Conservation (phyloP, 2,888 invertebrate species). For the Dyspetes luteomarginatus region DNA sequence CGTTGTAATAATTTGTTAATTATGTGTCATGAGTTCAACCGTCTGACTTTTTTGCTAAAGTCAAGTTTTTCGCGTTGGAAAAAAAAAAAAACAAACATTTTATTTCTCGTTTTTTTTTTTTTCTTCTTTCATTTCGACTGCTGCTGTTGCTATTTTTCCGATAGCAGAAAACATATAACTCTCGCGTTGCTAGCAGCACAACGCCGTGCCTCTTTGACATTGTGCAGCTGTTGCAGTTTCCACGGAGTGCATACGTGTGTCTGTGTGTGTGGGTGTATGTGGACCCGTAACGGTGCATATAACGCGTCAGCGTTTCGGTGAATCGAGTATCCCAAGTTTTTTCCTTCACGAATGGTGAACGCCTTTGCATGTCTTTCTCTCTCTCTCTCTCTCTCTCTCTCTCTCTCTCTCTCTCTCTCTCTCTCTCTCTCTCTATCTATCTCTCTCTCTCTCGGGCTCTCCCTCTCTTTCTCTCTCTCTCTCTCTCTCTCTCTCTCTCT, state of each 20-base stretch:
- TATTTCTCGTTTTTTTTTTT: background rate
- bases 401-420: background rate
- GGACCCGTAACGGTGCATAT: slow-evolving; percentile 13
- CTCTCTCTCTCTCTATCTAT: too few relatives aligned
- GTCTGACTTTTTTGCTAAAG: too few relatives aligned
- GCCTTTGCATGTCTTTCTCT: slow-evolving; percentile 6
- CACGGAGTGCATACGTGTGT: background rate
- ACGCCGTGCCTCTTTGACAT: slow-evolving; percentile 55
- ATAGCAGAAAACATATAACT: slow-evolving; percentile 38
- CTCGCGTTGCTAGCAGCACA: slow-evolving; percentile 23
- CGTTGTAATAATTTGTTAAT: too few relatives aligned
- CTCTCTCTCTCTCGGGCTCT: too few relatives aligned
- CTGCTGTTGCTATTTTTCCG: slow-evolving; percentile 22
- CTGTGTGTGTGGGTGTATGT: slow-evolving; percentile 3
- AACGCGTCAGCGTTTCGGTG: slow-evolving; percentile 53
- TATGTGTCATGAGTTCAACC: too few relatives aligned
- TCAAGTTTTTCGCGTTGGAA: too few relatives aligned
- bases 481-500: slow-evolving; percentile 5
- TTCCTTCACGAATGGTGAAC: slow-evolving; percentile 48
- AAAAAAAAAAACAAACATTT: too few relatives aligned
- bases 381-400: slow-evolving; percentile 19
- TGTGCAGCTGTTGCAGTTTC: slow-evolving; percentile 63
- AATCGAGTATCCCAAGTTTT: slow-evolving; percentile 42
- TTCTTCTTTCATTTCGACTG: background rate
- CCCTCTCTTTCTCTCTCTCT: slow-evolving; percentile 1